Evolutionary conservation across 1,140 invertebrate genomes (phyloP), one percentile per base, ranked within the genome.

Genomic region (Melanaphis sacchari): DNA sequence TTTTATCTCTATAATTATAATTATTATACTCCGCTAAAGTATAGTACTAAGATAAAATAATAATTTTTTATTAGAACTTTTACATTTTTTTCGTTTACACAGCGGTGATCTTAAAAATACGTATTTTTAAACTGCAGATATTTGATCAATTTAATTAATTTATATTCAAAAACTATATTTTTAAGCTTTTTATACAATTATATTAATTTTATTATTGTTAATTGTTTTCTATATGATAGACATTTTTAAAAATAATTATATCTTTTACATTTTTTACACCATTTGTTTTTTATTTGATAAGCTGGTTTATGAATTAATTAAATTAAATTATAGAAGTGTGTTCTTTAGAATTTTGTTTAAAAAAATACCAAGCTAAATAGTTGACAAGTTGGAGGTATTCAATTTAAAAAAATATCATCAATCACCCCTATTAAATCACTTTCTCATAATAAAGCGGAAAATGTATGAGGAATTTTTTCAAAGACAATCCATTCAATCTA

Each of bases 341-440:
- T 8, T 88, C 52, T 18, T 36, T 22, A 49, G 43, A 22, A 54
- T 52, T 18, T 54, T 52, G n/a, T 89, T 89, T 26, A 36, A 52
- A 54, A 88, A 43, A 90, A 81, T 43, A 26, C 18, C 46, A 1
- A 40, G 81, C 43, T 11, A 84, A 22, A 76, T 76, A 52, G n/a
- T 49, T 81, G 81, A 81, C 91, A 92, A 84, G 66, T 41, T 43
- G 7, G n/a, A 49, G 40, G 43, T 82, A 92, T 92, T 92, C 82
- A 49, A 76, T 92, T 46, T 18, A 46, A 76, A 41, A 91, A 91
- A 52, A 52, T 84, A 82, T 49, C 91, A 84, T 92, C 46, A 81
- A 92, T 92, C 46, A 52, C 91, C 24, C 21, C 22, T 43, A 36
- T 43, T 92, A 40, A 92, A 82, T 84, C 91, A 81, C 46, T 92